Base-by-base conservation (phyloP, 2,888 invertebrate genomes). In the Caenorhabditis sp. region DNA sequence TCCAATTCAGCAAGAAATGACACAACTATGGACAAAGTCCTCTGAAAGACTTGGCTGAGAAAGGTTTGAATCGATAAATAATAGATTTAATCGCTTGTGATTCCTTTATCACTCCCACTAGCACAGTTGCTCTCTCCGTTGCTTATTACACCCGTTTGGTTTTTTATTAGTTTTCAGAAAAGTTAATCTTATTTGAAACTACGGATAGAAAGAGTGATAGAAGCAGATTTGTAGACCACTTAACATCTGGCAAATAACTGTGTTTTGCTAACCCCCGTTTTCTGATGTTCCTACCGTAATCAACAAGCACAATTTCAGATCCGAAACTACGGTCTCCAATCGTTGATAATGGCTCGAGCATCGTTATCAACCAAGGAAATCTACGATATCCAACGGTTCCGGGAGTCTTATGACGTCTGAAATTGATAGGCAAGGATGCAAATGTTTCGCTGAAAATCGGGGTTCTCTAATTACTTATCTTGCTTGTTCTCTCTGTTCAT, bases 301-400 rank as follows among this genome's bases (percentile, higher is more conserved):
- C 19, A 10, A n/a, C 28, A 24, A n/a, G 3, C n/a, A 4, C 19
- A 47, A 19, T 44, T 86, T 64, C 74, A 86, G 86, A 81, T 86
- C 54, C 79, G 76, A 66, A 70, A 84, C 63, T 86, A 85, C 70
- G 88, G 88, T 10, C 76, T 88, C 12, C 86, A 86, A 56, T 83
- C 86, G 1, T 61, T 88, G 44, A 88, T 88, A 49, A 88, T 88
- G 88, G 88, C 88, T 4, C 79, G 88, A 51, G 88, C 87, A 10
- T 86, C 87, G 14, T 58, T 88, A 31, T 85, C 84, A 16, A 83
- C 79, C 3, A 82, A 87, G 35, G 84, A 80, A 38, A 76, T 84
- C 38, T 80, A 84, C 47, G 84, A 84, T 51, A 84, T 84, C 49
- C 75, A 80, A 31, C 74, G 66, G 38, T 80, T 84, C 61, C 80